phyloP scores from a whole-genome alignment of 2,888 invertebrate genomes.

The Chirona hameri region DNA sequence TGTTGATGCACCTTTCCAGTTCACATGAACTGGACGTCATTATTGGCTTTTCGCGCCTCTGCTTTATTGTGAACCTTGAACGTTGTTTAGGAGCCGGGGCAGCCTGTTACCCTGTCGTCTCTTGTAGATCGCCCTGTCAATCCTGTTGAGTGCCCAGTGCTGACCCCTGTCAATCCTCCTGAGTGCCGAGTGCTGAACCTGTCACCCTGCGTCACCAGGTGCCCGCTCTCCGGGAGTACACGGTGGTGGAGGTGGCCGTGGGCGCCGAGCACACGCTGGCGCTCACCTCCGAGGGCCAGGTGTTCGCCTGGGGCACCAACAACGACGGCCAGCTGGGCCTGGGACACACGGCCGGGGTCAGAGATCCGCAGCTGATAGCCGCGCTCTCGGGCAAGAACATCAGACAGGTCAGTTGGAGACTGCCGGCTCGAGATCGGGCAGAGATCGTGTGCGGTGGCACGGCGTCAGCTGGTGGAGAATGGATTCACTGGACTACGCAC shows the following conservation, averaged over 20 bases:
- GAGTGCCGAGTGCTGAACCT: not conserved
- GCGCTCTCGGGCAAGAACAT: conserved; percentile 54
- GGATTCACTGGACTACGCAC: too few relatives aligned
- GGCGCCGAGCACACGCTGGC: conserved; percentile 61
- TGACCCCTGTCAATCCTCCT: not conserved
- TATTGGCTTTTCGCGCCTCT: too few relatives aligned
- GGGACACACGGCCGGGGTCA: conserved; percentile 55
- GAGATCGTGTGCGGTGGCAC: too few relatives aligned
- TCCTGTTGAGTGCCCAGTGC: too few relatives aligned
- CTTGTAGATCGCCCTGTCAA: too few relatives aligned
- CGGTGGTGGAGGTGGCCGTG: conserved; percentile 57
- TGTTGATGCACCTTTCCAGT: too few relatives aligned
- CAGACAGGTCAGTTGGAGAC: conserved; percentile 50
- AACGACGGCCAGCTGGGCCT: conserved; percentile 60
- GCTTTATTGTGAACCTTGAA: too few relatives aligned
- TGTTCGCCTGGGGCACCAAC: conserved; percentile 62
- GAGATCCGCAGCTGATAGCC: conserved; percentile 56
- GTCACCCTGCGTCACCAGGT: conserved; percentile 42
- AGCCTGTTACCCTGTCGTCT: too few relatives aligned
- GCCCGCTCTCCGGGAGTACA: conserved; percentile 51
- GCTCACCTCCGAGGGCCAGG: conserved; percentile 55
- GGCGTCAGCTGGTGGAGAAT: too few relatives aligned
- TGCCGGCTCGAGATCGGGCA: not conserved
- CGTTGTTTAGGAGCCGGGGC: too few relatives aligned
- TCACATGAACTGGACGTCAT: too few relatives aligned